Percentiles rank a stretch among this genome's conserved stretches.
These are phyloP conservation scores for Caenorhabditis auriculariae DNA, from an alignment of 2,888 invertebrate genomes.

Conservation along the genomic window DNA sequence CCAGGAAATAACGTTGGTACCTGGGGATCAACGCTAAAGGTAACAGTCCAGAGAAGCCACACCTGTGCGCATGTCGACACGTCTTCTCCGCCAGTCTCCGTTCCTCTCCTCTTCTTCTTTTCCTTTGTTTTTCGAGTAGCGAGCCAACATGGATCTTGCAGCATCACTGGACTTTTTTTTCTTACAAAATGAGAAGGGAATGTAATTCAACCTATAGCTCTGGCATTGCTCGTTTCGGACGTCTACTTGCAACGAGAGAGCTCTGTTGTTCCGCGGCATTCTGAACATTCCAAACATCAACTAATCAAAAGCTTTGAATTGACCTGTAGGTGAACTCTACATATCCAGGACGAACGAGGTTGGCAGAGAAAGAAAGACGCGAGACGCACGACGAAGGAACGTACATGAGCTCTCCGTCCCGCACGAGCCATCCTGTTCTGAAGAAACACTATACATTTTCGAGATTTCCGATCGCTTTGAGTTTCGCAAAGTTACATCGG, in stretches of 20 bases:
- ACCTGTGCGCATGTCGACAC: constrained; percentile 60
- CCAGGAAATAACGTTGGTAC: constrained; percentile 70
- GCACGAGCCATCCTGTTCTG: constrained; percentile 67
- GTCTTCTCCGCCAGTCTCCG: constrained; percentile 45
- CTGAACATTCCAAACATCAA: constrained; percentile 5
- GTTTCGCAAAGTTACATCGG: too few relatives aligned
- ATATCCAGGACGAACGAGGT: constrained; percentile 69
- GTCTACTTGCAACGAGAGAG: constrained; percentile 47
- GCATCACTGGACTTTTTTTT: constrained; percentile 12
- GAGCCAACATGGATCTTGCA: constrained; percentile 20
- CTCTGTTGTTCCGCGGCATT: constrained; percentile 49
- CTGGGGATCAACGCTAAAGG: constrained; percentile 38
- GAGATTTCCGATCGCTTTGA: too few relatives aligned
- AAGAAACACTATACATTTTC: constrained; percentile 7
- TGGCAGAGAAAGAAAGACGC: constrained; percentile 68
- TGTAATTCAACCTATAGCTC: constrained; percentile 28
- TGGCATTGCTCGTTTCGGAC: constrained; percentile 63
- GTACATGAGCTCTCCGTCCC: constrained; percentile 67
- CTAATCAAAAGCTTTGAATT: not conserved
- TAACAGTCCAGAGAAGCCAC: too few relatives aligned
- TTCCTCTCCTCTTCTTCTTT: constrained; percentile 24
- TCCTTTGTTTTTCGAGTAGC: constrained; percentile 14
- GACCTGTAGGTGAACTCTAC: constrained; percentile 67
- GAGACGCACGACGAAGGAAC: constrained; percentile 68
- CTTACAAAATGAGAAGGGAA: not conserved